Conservation (phyloP, 2,888 invertebrate species). For the Platerodrilus igneus region DNA sequence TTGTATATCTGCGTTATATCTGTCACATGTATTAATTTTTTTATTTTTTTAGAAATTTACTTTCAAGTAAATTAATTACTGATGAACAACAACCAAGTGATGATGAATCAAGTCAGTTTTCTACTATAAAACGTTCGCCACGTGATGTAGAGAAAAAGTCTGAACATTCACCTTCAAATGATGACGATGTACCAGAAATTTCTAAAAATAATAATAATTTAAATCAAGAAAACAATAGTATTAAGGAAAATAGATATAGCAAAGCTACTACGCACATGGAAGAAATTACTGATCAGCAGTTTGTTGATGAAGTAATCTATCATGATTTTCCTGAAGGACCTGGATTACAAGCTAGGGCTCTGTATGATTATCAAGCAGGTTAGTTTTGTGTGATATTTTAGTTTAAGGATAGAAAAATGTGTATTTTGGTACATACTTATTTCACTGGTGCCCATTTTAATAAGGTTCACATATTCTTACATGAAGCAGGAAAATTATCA, state of each 20-base stretch:
- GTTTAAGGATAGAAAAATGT: too few species aligned
- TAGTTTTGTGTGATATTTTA: conserved; percentile 31
- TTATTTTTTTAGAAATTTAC: too few species aligned
- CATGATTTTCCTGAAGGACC: conserved; percentile 61
- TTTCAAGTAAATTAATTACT: conserved; percentile 13
- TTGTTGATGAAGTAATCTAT: conserved; percentile 60
- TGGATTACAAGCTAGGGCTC: conserved; percentile 78
- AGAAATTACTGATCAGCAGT: conserved; percentile 44
- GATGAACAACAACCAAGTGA: conserved; percentile 47
- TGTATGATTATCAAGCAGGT: conserved; percentile 98
- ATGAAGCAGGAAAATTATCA: too few species aligned
- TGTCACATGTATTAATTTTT: too few species aligned
- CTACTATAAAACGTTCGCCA: conserved; percentile 67
- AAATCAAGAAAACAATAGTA: conserved; percentile 8
- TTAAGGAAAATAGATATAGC: conserved; percentile 13
- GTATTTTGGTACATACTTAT: too few species aligned
- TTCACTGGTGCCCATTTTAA: too few species aligned
- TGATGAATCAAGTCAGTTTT: conserved; percentile 65
- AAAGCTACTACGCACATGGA: conserved; percentile 27
- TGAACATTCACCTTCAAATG: conserved; percentile 25
- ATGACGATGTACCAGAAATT: conserved; percentile 28
- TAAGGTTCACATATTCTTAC: too few species aligned
- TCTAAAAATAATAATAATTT: conserved; percentile 15
- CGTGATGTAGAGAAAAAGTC: conserved; percentile 38
- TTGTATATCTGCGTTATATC: too few species aligned